Conservation (phyloP, 2,888 invertebrate genomes). For the Andrena dorsata region DNA sequence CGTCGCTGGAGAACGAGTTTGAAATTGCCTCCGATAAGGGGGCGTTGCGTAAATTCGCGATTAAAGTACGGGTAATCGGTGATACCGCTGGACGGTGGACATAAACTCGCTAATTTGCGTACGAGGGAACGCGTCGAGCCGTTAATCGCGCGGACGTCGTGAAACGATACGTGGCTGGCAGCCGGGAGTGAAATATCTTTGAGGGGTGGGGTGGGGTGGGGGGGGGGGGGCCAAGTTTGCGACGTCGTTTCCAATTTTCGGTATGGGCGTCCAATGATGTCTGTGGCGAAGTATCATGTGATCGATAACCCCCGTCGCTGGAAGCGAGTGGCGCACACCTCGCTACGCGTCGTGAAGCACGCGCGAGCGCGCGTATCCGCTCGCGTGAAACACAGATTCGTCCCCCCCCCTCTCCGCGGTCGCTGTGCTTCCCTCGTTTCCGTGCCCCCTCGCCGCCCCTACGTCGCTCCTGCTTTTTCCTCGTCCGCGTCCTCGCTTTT, state of each 20-base stretch:
- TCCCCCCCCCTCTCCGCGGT: no score
- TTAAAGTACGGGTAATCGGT: conserved; percentile 1
- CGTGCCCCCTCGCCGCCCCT: not conserved
- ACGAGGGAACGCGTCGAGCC: not conserved
- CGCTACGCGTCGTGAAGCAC: conserved; percentile 43
- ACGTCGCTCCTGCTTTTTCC: not conserved
- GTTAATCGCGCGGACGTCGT: not conserved
- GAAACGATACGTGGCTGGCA: not conserved
- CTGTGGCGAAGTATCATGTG: conserved; percentile 25
- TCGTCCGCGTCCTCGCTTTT: not conserved
- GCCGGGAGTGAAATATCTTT: not conserved
- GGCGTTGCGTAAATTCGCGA: conserved; percentile 2
- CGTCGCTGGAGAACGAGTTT: conserved; percentile 2
- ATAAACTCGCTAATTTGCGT: conserved; percentile 33
- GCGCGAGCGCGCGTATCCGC: conserved; percentile 30
- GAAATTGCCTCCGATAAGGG: conserved; percentile 6
- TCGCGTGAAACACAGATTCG: conserved; percentile 50
- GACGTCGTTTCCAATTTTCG: conserved; percentile 38
- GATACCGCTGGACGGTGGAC: not conserved
- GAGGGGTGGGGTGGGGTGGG: not conserved
- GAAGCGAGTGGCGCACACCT: conserved; percentile 25
- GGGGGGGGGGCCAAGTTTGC: conserved; percentile 5
- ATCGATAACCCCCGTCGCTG: conserved; percentile 43
- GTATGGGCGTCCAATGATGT: conserved; percentile 21
- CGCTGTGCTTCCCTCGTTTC: conserved; percentile 36